Base-by-base conservation (phyloP, 1,140 invertebrate species). In the Coelopa frigida region DNA sequence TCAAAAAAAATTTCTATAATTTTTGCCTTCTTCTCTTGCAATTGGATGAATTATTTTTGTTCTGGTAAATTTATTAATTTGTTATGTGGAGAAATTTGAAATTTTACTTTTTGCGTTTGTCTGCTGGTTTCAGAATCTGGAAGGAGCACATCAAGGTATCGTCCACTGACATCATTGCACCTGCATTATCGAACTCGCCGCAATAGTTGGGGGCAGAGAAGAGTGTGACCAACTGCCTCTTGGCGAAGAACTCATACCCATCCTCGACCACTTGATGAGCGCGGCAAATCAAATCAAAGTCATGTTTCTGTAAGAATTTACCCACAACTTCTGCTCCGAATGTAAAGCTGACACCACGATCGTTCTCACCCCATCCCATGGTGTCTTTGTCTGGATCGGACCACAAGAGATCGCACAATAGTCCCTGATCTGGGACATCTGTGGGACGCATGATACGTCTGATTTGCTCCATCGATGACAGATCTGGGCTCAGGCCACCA, bases 101-200 rank as follows among this genome's bases (percentile, higher is more conserved):
- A n/a, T n/a, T 98, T 69, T 97, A 93, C 72, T 95, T 94, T 70
- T 93, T 94, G 75, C 96, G 94, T 77, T 98, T 98, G 73, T 98
- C 95, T 6, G 94, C 94, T 52, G 95, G 95, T 76, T 98, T 98
- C 70, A 98, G 73, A 57, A 98, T 98, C 84, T 98, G 78, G 77
- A 85, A 99, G 68, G 94, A 98, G 79, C 96, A 99, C 95, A 99
- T 98, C 17, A 99, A 78, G 37, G 93, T 95, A 67, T 98, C 96
- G 75, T 99, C 96, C 40, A 99, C 96, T 53, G 91, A 95, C 95
- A 99, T 99, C 89, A 99, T 98, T 44, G 92, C 95, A 50, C 75
- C 77, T 44, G 96, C 96, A 72, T 99, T 99, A 71, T 99, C 96
- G 71, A 99, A 99, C 76, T 99, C 96, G 41, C 80, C 80, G 73